Conservation (phyloP, 2,113 vertebrate species). For the Pao palembangensis region DNA sequence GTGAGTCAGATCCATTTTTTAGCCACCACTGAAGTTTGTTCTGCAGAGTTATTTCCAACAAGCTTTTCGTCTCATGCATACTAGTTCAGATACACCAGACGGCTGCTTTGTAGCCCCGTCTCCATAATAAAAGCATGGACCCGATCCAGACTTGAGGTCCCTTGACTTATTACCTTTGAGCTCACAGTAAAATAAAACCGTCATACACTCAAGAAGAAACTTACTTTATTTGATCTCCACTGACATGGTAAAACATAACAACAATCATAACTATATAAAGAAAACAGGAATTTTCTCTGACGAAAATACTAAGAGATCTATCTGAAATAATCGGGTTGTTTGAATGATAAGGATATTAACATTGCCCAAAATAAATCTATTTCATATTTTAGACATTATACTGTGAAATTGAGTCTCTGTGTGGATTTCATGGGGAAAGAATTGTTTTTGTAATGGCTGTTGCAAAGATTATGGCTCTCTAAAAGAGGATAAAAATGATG, state of each 20-base stretch:
- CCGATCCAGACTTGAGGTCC: background rate
- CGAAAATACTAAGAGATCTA: background rate
- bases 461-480: background rate
- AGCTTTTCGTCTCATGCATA: constrained; percentile 39
- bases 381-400: no score
- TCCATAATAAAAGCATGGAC: background rate
- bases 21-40: constrained; percentile 35
- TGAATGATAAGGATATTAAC: background rate
- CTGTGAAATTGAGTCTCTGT: background rate
- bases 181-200: background rate
- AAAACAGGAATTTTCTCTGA: no score
- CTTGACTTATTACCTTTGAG: background rate
- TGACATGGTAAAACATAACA: background rate
- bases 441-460: background rate
- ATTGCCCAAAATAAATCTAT: no score
- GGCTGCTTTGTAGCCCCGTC: constrained; percentile 3
- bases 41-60: constrained; percentile 33
- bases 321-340: background rate
- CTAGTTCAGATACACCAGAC: constrained; percentile 13
- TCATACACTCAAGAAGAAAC: background rate
- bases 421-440: background rate
- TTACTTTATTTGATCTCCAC: constrained; percentile 1
- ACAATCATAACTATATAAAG: no score
- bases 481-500: background rate
- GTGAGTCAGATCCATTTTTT: constrained; percentile 62